These are phyloP conservation scores for Cuniculus paca DNA, from an alignment of 2,797 vertebrate species.

Conservation along the genomic window DNA sequence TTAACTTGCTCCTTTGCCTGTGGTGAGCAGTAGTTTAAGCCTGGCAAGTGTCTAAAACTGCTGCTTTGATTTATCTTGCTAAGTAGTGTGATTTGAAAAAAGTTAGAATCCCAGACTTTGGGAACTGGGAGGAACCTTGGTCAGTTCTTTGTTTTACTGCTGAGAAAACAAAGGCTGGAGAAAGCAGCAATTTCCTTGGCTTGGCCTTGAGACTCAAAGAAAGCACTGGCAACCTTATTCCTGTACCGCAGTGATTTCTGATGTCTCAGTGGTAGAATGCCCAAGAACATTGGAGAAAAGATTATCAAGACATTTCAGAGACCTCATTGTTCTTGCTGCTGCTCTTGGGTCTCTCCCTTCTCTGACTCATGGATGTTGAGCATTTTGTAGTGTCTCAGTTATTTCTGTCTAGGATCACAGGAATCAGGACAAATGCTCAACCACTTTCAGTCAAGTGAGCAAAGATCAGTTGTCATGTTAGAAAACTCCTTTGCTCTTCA, in stretches of 20 bases:
- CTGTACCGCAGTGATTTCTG: not conserved
- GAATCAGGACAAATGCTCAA: not conserved
- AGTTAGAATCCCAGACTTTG: not conserved
- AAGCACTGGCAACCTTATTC: not conserved
- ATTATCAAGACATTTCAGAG: not conserved
- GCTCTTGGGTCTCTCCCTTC: not conserved
- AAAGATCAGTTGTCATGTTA: conserved; percentile 28
- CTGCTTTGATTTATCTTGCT: conserved; percentile 51
- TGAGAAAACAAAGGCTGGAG: not conserved
- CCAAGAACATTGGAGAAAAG: not conserved
- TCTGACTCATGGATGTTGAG: not conserved
- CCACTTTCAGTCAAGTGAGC: not conserved
- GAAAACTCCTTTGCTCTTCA: conserved; percentile 45
- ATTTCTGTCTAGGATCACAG: not conserved
- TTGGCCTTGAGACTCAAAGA: not conserved
- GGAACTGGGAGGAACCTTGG: not conserved
- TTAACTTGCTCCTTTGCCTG: not conserved
- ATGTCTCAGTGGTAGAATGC: not conserved
- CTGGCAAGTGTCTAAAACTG: not conserved
- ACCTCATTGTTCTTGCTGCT: not conserved
- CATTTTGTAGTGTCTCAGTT: not conserved
- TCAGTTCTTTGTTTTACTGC: not conserved
- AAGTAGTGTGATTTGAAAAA: conserved; percentile 28
- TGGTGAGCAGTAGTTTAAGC: conserved; percentile 13
- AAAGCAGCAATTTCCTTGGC: not conserved